phyloP scores from a whole-genome alignment of 2,888 invertebrate species.

The Cynaeus angustus region DNA sequence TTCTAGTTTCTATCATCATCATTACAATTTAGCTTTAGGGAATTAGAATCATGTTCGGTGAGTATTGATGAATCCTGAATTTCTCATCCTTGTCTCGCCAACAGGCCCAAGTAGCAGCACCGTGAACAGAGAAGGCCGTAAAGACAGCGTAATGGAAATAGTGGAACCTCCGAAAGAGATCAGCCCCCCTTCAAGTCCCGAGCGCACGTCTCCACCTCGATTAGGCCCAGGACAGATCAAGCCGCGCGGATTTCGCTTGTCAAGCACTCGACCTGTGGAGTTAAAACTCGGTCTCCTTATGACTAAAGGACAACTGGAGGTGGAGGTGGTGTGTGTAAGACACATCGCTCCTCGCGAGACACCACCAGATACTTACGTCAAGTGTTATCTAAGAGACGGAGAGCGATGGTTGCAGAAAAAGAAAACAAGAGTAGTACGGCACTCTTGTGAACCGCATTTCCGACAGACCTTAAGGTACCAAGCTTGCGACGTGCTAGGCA shows the following conservation, averaged over 20 bases:
- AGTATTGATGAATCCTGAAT: slow-evolving; percentile 11
- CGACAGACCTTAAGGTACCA: slow-evolving; percentile 92
- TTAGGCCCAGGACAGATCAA: slow-evolving; percentile 89
- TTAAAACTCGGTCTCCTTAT: slow-evolving; percentile 91
- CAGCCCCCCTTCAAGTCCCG: slow-evolving; percentile 76
- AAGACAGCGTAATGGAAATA: slow-evolving; percentile 76
- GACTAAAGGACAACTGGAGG: slow-evolving; percentile 93
- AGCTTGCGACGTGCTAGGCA: slow-evolving; percentile 84
- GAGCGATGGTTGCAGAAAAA: slow-evolving; percentile 93
- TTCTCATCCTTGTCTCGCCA: slow-evolving; percentile 27
- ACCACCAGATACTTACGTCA: slow-evolving; percentile 92
- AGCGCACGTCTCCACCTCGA: slow-evolving; percentile 73
- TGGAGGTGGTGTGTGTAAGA: slow-evolving; percentile 85
- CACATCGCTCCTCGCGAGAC: slow-evolving; percentile 82
- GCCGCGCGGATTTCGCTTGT: slow-evolving; percentile 83
- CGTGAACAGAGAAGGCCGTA: slow-evolving; percentile 72
- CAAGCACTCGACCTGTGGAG: slow-evolving; percentile 83
- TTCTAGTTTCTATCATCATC: slow-evolving; percentile 39
- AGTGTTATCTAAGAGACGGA: slow-evolving; percentile 92
- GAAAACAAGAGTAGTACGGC: slow-evolving; percentile 89
- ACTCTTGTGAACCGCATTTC: slow-evolving; percentile 89
- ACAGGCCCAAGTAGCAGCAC: slow-evolving; percentile 63
- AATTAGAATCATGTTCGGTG: slow-evolving; percentile 31
- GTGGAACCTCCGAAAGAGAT: slow-evolving; percentile 72
- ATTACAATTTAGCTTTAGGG: slow-evolving; percentile 36